Conservation (phyloP, 2,888 invertebrate species). For the Allolobophora icterica region DNA sequence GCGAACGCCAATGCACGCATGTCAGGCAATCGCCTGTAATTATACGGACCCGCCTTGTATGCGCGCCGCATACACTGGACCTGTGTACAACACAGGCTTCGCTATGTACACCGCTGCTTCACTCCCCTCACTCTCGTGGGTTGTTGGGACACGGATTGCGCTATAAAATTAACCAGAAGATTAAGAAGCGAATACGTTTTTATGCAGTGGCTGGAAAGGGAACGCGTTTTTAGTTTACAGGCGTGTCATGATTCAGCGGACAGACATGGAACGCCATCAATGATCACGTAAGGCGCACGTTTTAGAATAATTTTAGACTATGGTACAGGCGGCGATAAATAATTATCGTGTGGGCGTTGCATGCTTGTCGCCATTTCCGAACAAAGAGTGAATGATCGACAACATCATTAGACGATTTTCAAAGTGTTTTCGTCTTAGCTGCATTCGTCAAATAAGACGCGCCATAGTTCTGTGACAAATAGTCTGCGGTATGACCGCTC, state of each 20-base stretch:
- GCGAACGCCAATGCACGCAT: background rate
- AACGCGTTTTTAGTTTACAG: background rate
- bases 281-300: background rate
- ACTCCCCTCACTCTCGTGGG: background rate
- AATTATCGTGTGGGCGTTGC: background rate
- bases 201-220: background rate
- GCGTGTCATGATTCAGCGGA: background rate
- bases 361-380: background rate
- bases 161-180: background rate
- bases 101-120: conserved; percentile 4
- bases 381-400: background rate
- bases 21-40: background rate
- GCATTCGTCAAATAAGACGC: background rate
- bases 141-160: background rate
- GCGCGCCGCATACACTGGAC: background rate
- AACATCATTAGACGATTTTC: background rate
- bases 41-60: background rate
- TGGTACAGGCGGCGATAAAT: background rate
- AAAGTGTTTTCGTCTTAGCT: background rate
- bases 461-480: background rate
- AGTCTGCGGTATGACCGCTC: background rate
- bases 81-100: background rate
- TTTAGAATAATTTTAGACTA: background rate
- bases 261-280: background rate
- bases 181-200: background rate